Evolutionary conservation across 2,888 invertebrate genomes (phyloP).

Genomic region (Scaptomyza caliginosa): DNA sequence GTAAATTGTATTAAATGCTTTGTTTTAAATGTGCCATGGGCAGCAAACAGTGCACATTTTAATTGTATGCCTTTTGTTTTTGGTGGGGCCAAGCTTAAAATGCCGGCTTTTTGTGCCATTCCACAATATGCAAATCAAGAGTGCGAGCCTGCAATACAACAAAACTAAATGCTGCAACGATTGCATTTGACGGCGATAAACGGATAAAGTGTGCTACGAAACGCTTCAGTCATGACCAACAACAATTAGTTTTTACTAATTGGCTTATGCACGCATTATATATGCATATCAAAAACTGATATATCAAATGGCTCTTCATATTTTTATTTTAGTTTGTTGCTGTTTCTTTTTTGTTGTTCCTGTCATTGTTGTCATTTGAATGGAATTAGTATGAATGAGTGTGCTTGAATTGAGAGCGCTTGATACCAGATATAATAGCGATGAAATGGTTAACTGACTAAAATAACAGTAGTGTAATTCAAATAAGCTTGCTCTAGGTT

Average conservation of each 20-base stretch:
- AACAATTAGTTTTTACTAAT: constrained; percentile 49
- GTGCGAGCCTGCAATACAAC: constrained; percentile 1
- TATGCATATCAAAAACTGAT: constrained; percentile 8
- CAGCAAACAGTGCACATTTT: constrained; percentile 64
- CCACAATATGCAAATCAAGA: constrained; percentile 41
- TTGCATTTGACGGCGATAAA: constrained; percentile 42
- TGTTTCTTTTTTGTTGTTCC: background rate
- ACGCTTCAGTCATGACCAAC: constrained; percentile 10
- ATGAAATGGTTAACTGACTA: background rate
- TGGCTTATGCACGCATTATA: constrained; percentile 62
- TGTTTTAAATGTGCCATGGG: constrained; percentile 67
- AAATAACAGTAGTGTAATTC: background rate
- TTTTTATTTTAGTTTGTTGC: background rate
- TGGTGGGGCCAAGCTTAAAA: constrained; percentile 25
- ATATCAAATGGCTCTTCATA: constrained; percentile 6
- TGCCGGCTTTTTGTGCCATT: constrained; percentile 22
- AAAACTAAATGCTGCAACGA: constrained; percentile 6
- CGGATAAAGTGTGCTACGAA: constrained; percentile 25
- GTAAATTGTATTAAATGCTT: constrained; percentile 76
- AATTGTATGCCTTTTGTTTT: constrained; percentile 75
- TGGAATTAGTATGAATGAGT: constrained; percentile 11
- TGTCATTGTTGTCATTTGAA: constrained; percentile 1
- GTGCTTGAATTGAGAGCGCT: background rate
- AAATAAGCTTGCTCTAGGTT: too few relatives aligned
- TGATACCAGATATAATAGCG: background rate